Percentiles rank a stretch among this genome's conserved stretches.
Evolutionary conservation across 1,140 invertebrate genomes (phyloP).

Genomic region (Trichonephila clavipes): DNA sequence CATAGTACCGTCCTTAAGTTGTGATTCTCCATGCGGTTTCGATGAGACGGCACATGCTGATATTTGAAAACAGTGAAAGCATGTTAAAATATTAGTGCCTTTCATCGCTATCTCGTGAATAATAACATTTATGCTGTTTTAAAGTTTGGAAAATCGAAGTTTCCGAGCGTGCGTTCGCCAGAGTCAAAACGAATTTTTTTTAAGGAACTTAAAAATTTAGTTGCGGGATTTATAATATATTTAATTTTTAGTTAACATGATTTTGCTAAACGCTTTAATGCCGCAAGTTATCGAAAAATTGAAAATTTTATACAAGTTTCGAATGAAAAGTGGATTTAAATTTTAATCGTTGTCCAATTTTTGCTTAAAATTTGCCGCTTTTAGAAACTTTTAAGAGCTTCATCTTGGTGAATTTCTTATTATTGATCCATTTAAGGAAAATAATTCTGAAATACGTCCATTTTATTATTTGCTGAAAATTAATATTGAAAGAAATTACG

Average conservation of each 20-base stretch:
- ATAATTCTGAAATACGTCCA: neutral
- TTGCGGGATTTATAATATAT: no score
- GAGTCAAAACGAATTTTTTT: no score
- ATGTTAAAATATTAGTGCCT: neutral
- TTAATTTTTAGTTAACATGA: neutral
- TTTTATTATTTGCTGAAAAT: neutral
- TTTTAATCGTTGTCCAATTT: neutral
- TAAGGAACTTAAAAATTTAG: no score
- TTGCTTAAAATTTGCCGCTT: neutral
- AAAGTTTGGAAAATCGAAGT: no score
- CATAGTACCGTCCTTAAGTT: conserved; percentile 24
- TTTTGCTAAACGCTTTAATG: neutral
- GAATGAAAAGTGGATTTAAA: conserved; percentile 1
- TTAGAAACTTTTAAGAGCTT: neutral
- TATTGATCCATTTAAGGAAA: neutral
- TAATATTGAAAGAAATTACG: neutral
- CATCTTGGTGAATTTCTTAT: neutral
- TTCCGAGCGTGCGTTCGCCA: no score
- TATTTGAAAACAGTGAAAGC: neutral
- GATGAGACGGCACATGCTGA: neutral
- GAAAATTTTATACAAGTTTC: neutral
- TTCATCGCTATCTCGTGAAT: neutral
- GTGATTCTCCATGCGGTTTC: neutral
- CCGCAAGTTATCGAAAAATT: neutral
- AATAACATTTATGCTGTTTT: no score